A percentile compares a stretch with the other conserved stretches of the same genome.
These are phyloP conservation scores for Sphaerophoria taeniata DNA, from an alignment of 2,888 invertebrate species.

Conservation along the genomic window DNA sequence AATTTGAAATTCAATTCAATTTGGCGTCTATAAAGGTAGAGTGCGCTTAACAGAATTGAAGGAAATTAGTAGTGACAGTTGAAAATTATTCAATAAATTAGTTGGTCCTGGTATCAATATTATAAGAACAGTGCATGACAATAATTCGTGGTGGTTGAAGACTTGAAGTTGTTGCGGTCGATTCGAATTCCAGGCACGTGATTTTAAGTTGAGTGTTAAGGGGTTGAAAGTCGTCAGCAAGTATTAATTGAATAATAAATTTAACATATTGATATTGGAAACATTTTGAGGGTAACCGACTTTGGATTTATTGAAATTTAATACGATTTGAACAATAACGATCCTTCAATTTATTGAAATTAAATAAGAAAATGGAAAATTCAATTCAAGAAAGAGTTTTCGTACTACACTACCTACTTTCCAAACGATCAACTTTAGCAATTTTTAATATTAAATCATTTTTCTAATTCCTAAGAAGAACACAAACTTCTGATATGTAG, in stretches of 20 bases:
- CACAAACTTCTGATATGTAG: too few relatives aligned
- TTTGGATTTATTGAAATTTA: too few relatives aligned
- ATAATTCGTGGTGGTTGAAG: background rate
- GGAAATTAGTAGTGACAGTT: conserved; percentile 37
- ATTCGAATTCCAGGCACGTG: conserved; percentile 4
- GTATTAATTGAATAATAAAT: background rate
- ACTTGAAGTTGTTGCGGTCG: too few relatives aligned
- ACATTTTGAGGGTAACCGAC: too few relatives aligned
- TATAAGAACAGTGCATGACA: background rate
- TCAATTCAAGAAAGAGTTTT: too few relatives aligned
- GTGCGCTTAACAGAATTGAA: conserved; percentile 23
- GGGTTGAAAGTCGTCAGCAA: background rate
- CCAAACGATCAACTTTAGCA: too few relatives aligned
- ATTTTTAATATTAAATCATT: too few relatives aligned
- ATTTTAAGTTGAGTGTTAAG: background rate
- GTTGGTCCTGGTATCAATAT: conserved; percentile 18
- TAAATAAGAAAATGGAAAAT: too few relatives aligned
- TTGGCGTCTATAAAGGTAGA: background rate
- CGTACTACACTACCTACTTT: too few relatives aligned
- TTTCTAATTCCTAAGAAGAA: too few relatives aligned
- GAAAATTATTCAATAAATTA: conserved; percentile 37
- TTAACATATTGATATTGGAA: background rate
- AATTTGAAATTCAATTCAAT: conserved; percentile 48
- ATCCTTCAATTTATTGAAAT: too few relatives aligned
- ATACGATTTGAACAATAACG: too few relatives aligned